phyloP scores from a whole-genome alignment of 2,113 vertebrate species.

The Pseudorasbora parva region DNA sequence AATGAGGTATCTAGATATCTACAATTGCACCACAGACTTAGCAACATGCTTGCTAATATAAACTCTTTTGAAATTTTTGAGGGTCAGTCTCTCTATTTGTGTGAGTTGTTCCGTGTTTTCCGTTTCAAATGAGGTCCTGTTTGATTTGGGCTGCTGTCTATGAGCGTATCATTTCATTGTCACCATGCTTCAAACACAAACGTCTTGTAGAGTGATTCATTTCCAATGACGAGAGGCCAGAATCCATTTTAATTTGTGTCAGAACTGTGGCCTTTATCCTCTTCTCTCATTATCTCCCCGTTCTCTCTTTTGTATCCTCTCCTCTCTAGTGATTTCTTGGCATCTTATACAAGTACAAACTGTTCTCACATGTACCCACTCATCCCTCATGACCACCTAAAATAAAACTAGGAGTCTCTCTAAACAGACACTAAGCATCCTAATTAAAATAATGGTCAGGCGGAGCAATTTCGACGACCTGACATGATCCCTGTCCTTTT shows the following conservation, averaged over 20 bases:
- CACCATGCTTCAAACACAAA: not conserved
- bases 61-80: not conserved
- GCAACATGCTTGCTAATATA: not conserved
- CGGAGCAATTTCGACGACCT: not conserved
- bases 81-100: not conserved
- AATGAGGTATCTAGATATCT: not conserved
- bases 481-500: not conserved
- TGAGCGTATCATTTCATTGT: not conserved
- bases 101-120: not conserved
- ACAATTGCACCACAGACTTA: not conserved
- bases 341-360: constrained; percentile 58
- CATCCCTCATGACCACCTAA: constrained; percentile 66
- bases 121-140: not conserved
- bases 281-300: constrained; percentile 2
- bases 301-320: not conserved
- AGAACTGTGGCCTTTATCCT: constrained; percentile 4
- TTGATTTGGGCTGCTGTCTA: not conserved
- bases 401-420: constrained; percentile 63
- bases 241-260: not conserved
- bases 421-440: constrained; percentile 66
- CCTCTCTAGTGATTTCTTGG: constrained; percentile 45
- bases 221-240: not conserved
- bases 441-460: constrained; percentile 2
- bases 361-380: constrained; percentile 71
- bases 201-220: not conserved